phyloP scores from a whole-genome alignment of 2,113 vertebrate species.

The Datnioides undecimradiatus region DNA sequence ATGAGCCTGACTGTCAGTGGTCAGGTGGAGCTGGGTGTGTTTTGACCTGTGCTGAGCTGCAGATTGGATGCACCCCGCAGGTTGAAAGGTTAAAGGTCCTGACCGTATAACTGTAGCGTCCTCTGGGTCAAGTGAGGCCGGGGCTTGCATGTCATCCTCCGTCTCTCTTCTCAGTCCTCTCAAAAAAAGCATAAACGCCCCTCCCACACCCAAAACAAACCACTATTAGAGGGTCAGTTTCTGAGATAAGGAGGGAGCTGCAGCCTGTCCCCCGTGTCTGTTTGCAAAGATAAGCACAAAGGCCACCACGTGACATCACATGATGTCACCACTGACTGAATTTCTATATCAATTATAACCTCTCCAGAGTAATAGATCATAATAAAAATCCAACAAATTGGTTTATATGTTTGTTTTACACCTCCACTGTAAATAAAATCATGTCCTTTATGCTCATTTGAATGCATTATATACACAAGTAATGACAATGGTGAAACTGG shows the following conservation, averaged over 20 bases:
- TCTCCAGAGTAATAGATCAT: background rate
- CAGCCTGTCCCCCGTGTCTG: background rate
- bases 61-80: background rate
- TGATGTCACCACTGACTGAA: background rate
- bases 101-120: background rate
- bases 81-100: background rate
- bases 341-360: too few relatives aligned
- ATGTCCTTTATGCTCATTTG: background rate
- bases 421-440: background rate
- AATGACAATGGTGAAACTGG: too few relatives aligned
- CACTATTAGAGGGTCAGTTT: too few relatives aligned
- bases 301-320: background rate
- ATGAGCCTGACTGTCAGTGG: too few relatives aligned
- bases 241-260: background rate
- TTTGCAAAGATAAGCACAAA: conserved; percentile 13
- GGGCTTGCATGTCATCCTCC: background rate
- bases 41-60: background rate
- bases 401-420: background rate
- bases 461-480: too few relatives aligned
- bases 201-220: background rate
- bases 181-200: background rate
- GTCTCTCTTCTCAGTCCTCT: background rate
- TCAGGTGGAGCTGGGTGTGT: too few relatives aligned
- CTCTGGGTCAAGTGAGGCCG: background rate
- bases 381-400: background rate